These are phyloP conservation scores for Prosapia bicincta DNA, from an alignment of 2,888 invertebrate genomes.

Conservation along the genomic window DNA sequence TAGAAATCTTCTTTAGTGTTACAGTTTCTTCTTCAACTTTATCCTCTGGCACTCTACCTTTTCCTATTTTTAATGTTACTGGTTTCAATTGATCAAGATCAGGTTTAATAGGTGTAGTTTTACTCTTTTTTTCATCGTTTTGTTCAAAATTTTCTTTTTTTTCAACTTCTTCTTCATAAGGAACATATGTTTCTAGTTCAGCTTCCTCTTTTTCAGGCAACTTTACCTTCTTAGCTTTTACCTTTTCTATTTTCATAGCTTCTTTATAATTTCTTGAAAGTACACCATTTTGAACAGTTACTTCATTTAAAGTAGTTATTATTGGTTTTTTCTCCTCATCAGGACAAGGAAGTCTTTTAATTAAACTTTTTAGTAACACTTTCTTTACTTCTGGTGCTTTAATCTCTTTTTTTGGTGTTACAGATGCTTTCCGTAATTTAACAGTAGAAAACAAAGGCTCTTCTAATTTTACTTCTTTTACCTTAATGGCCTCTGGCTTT, in stretches of 20 bases:
- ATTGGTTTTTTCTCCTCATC: slow-evolving; percentile 35
- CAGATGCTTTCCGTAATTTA: slow-evolving; percentile 36
- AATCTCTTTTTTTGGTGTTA: slow-evolving; percentile 34
- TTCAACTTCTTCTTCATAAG: slow-evolving; percentile 17
- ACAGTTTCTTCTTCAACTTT: slow-evolving; percentile 46
- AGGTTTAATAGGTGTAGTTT: slow-evolving; percentile 26
- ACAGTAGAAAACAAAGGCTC: slow-evolving; percentile 36
- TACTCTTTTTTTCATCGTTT: slow-evolving; percentile 6
- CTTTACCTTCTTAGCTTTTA: slow-evolving; percentile 47
- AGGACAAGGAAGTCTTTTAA: slow-evolving; percentile 37
- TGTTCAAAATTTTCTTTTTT: slow-evolving; percentile 23
- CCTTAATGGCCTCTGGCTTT: slow-evolving; percentile 35
- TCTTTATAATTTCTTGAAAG: slow-evolving; percentile 52
- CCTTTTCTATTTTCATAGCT: slow-evolving; percentile 48
- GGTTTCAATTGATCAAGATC: slow-evolving; percentile 33
- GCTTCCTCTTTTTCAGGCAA: slow-evolving; percentile 45
- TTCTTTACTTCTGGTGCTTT: slow-evolving; percentile 33
- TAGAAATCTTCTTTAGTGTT: slow-evolving; percentile 51
- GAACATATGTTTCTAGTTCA: slow-evolving; percentile 47
- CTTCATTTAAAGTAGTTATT: slow-evolving; percentile 34
- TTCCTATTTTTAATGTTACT: slow-evolving; percentile 33
- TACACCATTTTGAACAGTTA: slow-evolving; percentile 46
- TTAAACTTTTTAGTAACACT: slow-evolving; percentile 38
- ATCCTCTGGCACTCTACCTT: slow-evolving; percentile 42
- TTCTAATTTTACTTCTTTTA: slow-evolving; percentile 33